These are phyloP conservation scores for Apistogramma diplotaenia DNA, from an alignment of 2,113 vertebrate species.

Conservation along the genomic window DNA sequence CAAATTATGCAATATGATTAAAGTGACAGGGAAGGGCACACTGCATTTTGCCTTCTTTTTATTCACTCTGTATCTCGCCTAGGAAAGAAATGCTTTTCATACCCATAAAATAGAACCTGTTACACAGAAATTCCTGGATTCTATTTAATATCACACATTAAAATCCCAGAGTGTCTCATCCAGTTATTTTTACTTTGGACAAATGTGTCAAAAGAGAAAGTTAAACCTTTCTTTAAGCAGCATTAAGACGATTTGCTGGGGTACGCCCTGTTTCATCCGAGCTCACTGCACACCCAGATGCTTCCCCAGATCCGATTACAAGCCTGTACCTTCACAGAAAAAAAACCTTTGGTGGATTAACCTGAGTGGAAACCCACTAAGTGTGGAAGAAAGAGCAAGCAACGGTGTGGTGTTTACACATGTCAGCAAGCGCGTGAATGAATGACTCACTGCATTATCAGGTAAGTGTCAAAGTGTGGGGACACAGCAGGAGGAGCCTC, in stretches of 20 bases:
- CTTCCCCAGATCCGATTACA: conserved; percentile 49
- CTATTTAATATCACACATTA: neutral
- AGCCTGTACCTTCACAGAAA: neutral
- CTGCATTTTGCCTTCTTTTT: neutral
- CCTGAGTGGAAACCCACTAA: conserved; percentile 26
- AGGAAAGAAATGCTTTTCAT: neutral
- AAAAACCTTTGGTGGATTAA: conserved; percentile 21
- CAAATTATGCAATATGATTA: neutral
- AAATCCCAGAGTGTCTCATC: neutral
- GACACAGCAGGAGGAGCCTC: neutral
- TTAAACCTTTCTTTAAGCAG: conserved; percentile 35
- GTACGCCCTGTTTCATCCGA: conserved; percentile 11
- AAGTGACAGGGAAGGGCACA: neutral
- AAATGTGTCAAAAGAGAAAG: neutral
- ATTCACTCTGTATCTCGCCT: neutral
- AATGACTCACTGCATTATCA: conserved; percentile 30
- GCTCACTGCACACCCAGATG: conserved; percentile 32
- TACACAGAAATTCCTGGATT: neutral
- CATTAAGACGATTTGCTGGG: conserved; percentile 43
- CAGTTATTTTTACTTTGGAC: neutral
- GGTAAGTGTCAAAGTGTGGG: conserved; percentile 22
- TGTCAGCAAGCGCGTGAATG: conserved; percentile 17
- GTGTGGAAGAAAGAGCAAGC: neutral
- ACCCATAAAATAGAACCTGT: neutral
- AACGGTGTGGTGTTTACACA: conserved; percentile 6